Base-by-base conservation (phyloP, 2,113 vertebrate genomes). In the Xyrauchen texanus region DNA sequence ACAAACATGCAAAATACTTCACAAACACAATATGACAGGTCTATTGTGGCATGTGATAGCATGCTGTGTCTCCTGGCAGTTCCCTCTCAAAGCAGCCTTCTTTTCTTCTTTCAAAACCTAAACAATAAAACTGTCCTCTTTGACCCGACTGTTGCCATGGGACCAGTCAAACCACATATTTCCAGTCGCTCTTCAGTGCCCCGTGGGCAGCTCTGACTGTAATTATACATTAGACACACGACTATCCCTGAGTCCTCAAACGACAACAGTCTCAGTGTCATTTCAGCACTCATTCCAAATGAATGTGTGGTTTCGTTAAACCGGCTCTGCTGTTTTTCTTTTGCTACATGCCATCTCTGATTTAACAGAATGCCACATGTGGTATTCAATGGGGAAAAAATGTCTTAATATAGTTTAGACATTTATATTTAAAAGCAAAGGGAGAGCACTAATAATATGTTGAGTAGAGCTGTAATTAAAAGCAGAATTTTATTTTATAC, bases 131-230 rank as follows among this genome's bases (percentile, higher is more conserved):
- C 34, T 81, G 79, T 83, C 84, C 82, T 77, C 77, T 45, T 45
- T 83, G 79, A 85, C 82, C 82, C 74, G 6, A 65, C 46, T 70
- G 84, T 85, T 81, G 51, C 79, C 82, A 81, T 81, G 72, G 77
- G 77, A 82, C 76, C 77, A 77, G 84, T 72, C 79, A 65, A 76
- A 85, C 84, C 45, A 81, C 79, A 85, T 85, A 81, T 81, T 83
- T 85, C 76, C 79, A 68, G 65, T 55, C 49, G 64, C 72, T 69
- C 70, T 76, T 47, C 77, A 34, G 3, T 79, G 74, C 69, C 69
- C 76, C 49, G 42, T 53, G 81, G 78, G 75, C 70, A 75, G 49
- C 51, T 76, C 58, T 21, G 75, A 68, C 69, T 81, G 73, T 79
- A 77, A 85, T 83, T 77, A 77, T 76, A 81, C 68, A 77, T 83